A percentile compares a stretch with the other conserved stretches of the same genome.
Conservation (phyloP, 2,888 invertebrate species). For the Orchesellides sinensis region DNA sequence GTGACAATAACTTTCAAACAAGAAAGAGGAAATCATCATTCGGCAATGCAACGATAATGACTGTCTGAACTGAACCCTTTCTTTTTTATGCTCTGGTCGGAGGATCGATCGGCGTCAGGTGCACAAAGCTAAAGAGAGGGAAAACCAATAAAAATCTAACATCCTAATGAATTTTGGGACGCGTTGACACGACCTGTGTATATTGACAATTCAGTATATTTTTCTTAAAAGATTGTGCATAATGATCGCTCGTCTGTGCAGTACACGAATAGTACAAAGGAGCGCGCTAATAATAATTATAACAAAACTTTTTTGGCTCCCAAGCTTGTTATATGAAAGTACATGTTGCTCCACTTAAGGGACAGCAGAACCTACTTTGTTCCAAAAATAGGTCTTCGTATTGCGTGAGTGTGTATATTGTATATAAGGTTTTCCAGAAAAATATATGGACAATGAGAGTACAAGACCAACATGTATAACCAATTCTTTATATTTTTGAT, state of each 20-base stretch:
- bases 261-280: too few species aligned
- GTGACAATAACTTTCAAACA: background rate
- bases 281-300: conserved; percentile 14
- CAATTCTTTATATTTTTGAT: conserved; percentile 49
- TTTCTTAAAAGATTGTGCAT: background rate
- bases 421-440: background rate
- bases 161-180: conserved; percentile 52
- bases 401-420: background rate
- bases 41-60: conserved; percentile 10
- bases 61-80: background rate
- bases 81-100: background rate
- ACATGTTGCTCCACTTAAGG: too few species aligned
- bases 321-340: too few species aligned
- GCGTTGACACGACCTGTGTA: conserved; percentile 19
- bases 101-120: conserved; percentile 51
- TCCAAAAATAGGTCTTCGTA: background rate
- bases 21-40: conserved; percentile 1
- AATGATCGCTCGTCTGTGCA: too few species aligned
- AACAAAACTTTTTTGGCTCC: too few species aligned
- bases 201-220: conserved; percentile 20
- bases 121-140: conserved; percentile 58
- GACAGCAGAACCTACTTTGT: too few species aligned
- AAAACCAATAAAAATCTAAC: conserved; percentile 61
- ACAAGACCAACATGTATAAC: background rate
- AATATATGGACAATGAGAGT: background rate